These are phyloP conservation scores for Muschampia staudingeri DNA, from an alignment of 2,888 invertebrate species.

Conservation along the genomic window DNA sequence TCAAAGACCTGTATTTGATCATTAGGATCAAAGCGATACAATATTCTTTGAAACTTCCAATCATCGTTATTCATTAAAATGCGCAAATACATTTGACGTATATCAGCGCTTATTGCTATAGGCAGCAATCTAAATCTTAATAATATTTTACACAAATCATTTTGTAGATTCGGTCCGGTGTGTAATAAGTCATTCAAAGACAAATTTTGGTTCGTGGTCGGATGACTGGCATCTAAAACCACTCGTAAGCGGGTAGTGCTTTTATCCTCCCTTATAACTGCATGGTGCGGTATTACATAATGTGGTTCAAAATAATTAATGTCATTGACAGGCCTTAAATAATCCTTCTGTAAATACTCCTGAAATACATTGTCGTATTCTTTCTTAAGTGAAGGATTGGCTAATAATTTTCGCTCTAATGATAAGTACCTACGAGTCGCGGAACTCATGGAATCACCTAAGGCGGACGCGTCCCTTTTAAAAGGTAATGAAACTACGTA, in stretches of 20 bases:
- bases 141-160: conserved; percentile 11
- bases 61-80: neutral
- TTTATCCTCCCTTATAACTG: conserved; percentile 3
- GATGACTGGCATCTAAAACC: neutral
- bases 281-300: conserved; percentile 11
- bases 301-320: conserved; percentile 1
- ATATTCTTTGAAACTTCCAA: conserved; percentile 7
- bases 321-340: neutral
- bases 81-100: neutral
- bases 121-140: neutral
- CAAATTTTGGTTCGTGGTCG: neutral
- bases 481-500: neutral
- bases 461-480: neutral
- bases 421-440: conserved; percentile 15
- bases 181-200: conserved; percentile 10
- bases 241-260: neutral
- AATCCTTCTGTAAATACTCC: neutral
- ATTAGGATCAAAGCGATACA: conserved; percentile 4
- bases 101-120: neutral
- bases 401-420: neutral
- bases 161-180: neutral
- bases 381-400: neutral
- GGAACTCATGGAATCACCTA: neutral
- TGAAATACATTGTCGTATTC: conserved; percentile 9
- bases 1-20: neutral